Base-by-base conservation (phyloP, 2,888 invertebrate genomes). In the Eristalinus sepulchralis region DNA sequence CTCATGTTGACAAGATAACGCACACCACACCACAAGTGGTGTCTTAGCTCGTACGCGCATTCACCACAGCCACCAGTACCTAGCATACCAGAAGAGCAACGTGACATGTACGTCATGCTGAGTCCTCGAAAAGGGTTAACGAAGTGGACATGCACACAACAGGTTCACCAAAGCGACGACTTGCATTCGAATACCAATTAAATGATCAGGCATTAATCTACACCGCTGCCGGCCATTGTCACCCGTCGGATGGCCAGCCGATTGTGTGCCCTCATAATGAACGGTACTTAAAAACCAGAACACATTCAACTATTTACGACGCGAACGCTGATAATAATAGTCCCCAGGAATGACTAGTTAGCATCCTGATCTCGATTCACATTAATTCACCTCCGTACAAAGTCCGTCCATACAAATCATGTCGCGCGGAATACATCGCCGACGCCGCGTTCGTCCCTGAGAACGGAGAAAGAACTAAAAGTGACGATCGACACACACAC, bases 201-300 rank as follows among this genome's bases (percentile, higher is more conserved):
- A 80, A 55, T 67, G 80, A 67, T 73, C 67, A 67, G 10, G 60
- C 55, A 67, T 31, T 47, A 47, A 73, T 73, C 67, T 55, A 33
- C 34, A 55, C 63, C 22, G 47, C 9, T 57, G 60, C 66, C 34
- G 63, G 57, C 76, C 27, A 84, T 75, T 72, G 39, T 70, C 60
- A 64, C 47, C 59, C 27, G 71, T 55, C 55, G 47, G 75, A 70
- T 83, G 67, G 55, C 55, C 55, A n/a, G 27, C 27, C 27, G 24
- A 27, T 22, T 57, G 57, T 57, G 17, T 76, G 33, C 76, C 64
- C 72, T 64, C 82, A 55, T 82, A 82, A 81, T 82, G 55, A 85
- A 85, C 85, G 85, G 82, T 78, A 81, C 81, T 85, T 85, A 85
- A 81, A 68, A 85, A 81, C 85, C 85, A 77, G 85, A 85, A 76